Percentiles rank a stretch among this genome's conserved stretches.
Evolutionary conservation across 2,113 vertebrate genomes (phyloP).

Genomic region (Daubentonia madagascariensis): DNA sequence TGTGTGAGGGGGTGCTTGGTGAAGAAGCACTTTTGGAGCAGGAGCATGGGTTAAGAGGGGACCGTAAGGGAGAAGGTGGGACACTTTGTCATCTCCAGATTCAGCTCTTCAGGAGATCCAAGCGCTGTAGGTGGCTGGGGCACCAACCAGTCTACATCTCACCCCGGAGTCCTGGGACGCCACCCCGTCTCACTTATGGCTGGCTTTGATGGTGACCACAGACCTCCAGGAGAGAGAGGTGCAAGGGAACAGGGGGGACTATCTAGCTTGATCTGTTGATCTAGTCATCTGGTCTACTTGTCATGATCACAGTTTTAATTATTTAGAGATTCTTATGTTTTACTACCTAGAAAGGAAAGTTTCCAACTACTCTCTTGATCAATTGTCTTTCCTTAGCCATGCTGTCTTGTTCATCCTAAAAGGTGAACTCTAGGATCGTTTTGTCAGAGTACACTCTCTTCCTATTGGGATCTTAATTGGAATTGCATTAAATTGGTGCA

Average conservation of each 20-base stretch:
- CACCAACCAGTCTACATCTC: accelerated
- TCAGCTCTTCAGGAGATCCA: neutral
- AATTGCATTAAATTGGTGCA: neutral
- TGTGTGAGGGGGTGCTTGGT: no score
- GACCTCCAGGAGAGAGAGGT: neutral
- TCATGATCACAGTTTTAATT: neutral
- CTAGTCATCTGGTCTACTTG: no score
- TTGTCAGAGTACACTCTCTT: neutral
- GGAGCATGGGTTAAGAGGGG: neutral
- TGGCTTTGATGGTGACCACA: neutral
- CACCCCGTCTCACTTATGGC: neutral
- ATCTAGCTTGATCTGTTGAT: neutral
- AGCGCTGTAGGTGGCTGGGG: neutral
- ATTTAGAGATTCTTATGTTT: neutral
- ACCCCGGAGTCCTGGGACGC: neutral
- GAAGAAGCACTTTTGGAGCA: neutral
- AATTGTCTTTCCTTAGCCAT: neutral
- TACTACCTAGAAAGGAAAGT: neutral
- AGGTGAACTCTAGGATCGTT: neutral
- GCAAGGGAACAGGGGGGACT: neutral
- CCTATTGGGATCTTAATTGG: neutral
- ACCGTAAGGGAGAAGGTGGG: neutral
- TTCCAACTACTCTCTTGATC: neutral
- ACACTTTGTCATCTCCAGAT: no score
- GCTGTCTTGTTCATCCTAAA: neutral